A percentile compares a stretch with the other conserved stretches of the same genome.
These are phyloP conservation scores for Brachyhypopomus gauderio DNA, from an alignment of 2,113 vertebrate species.

Conservation along the genomic window DNA sequence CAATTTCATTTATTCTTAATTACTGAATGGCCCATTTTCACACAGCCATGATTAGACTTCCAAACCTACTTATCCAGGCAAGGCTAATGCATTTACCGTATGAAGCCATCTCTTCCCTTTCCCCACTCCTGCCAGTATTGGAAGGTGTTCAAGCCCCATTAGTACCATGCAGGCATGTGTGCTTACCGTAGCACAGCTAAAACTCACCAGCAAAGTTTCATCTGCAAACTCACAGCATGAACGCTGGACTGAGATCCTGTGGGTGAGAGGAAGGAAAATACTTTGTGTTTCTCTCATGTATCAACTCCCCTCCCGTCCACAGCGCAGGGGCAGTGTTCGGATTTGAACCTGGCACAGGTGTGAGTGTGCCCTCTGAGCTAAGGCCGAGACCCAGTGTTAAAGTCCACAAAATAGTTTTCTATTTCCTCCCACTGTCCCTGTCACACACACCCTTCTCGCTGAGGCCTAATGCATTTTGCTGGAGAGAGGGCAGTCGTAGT, in stretches of 20 bases:
- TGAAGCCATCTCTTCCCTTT: slow-evolving; percentile 59
- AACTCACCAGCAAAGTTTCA: slow-evolving; percentile 66
- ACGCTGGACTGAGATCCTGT: slow-evolving; percentile 51
- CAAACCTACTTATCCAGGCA: slow-evolving; percentile 69
- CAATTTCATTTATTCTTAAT: slow-evolving; percentile 78
- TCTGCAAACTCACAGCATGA: slow-evolving; percentile 56
- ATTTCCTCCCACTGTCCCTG: slow-evolving; percentile 26
- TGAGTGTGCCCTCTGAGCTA: slow-evolving; percentile 57
- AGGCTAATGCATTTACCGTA: slow-evolving; percentile 66
- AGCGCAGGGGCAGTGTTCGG: slow-evolving; percentile 17
- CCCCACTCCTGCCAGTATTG: slow-evolving; percentile 52
- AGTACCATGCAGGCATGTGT: slow-evolving; percentile 68
- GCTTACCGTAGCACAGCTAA: slow-evolving; percentile 65
- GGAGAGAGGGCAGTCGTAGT: slow-evolving; percentile 59
- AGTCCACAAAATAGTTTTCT: slow-evolving; percentile 56
- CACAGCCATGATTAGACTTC: slow-evolving; percentile 69
- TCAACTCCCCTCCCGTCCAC: not conserved
- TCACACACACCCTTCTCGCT: slow-evolving; percentile 36
- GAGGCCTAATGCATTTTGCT: slow-evolving; percentile 1
- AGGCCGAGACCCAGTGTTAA: slow-evolving; percentile 55
- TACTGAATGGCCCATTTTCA: slow-evolving; percentile 73
- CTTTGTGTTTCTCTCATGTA: not conserved
- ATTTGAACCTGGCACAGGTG: slow-evolving; percentile 31
- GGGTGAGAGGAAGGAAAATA: slow-evolving; percentile 1
- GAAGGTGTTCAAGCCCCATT: slow-evolving; percentile 69